A percentile compares a stretch with the other conserved stretches of the same genome.
phyloP scores from a whole-genome alignment of 1,140 invertebrate species.

The Drosophila nannoptera region DNA sequence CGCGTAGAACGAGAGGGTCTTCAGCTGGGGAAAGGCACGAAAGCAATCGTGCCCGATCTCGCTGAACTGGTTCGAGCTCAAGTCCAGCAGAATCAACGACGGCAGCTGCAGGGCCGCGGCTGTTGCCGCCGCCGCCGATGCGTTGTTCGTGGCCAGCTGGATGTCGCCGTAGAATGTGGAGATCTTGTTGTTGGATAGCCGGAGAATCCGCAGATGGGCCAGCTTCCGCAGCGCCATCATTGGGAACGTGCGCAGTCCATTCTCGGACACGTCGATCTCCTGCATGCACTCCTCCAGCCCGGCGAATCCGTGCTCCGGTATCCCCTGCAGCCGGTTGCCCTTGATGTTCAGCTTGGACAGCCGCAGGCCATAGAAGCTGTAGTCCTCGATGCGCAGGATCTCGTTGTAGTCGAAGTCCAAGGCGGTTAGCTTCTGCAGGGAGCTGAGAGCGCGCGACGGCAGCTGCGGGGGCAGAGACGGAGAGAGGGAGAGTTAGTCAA shows the following conservation, averaged over 20 bases:
- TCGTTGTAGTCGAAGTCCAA: constrained; percentile 92
- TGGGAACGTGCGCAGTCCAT: constrained; percentile 90
- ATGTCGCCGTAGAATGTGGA: constrained; percentile 79
- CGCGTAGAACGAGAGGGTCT: constrained; percentile 89
- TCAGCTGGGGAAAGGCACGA: constrained; percentile 87
- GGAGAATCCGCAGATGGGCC: constrained; percentile 85
- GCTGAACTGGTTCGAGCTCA: constrained; percentile 92
- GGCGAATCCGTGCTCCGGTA: constrained; percentile 92
- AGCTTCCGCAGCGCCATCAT: constrained; percentile 88
- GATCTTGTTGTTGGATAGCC: constrained; percentile 91
- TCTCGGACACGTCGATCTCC: constrained; percentile 92
- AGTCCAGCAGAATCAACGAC: constrained; percentile 87
- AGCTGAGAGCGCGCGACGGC: constrained; percentile 88
- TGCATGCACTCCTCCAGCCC: constrained; percentile 88
- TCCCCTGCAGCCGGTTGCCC: constrained; percentile 87
- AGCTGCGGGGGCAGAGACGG: constrained; percentile 79
- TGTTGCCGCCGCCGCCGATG: constrained; percentile 62
- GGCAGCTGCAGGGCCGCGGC: constrained; percentile 81
- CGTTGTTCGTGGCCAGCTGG: constrained; percentile 73
- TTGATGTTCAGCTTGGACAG: constrained; percentile 91
- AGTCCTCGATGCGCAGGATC: constrained; percentile 89
- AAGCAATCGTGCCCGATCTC: constrained; percentile 88
- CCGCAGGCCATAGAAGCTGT: constrained; percentile 91
- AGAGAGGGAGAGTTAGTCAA: background rate
- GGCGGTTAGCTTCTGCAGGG: constrained; percentile 85